Base-by-base conservation (phyloP, 2,888 invertebrate species). In the Drosophila peninsularis region DNA sequence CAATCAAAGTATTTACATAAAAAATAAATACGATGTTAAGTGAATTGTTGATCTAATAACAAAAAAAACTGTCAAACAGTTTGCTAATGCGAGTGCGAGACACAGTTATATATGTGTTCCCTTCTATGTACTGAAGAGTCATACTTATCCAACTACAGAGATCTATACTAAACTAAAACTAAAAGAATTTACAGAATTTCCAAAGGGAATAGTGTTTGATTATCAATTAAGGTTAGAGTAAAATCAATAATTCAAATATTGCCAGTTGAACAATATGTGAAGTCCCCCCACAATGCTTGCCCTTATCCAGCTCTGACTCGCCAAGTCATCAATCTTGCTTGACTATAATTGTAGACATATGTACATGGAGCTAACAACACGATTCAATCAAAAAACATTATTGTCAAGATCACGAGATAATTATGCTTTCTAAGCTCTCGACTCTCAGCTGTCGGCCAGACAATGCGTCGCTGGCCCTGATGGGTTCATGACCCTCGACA, bases 371-470 rank as follows among this genome's bases (percentile, higher is more conserved):
- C 27, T 44, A 34, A 45, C 68, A 58, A 60, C 63, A 75, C 60
- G 73, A 44, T 70, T 75, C 32, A 58, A 55, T 27, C 47, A 57
- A 63, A 55, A 42, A 69, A 58, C 69, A 64, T 56, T 62, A 69
- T 37, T 49, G 70, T 75, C 78, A 75, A 73, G 74, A 75, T 68
- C 78, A 78, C 44, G 49, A 36, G 68, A 75, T 72, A 67, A 72
- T 61, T 73, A 78, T 69, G 78, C 44, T 77, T 60, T 63, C 61
- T 36, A 44, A 41, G 45, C 45, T 30, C 41, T 11, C 14, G 17
- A 7, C 14, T 11, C 17, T 63, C 55, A 32, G 24, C n/a, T 32
- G 49, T 36, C 56, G 56, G 60, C 73, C 42, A 24, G 52, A 75
- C 75, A 75, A 75, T 75, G 62, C 56, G 45, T 50, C 21, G 36